Conservation (phyloP, 2,113 vertebrate species). For the Mirza zaza region DNA sequence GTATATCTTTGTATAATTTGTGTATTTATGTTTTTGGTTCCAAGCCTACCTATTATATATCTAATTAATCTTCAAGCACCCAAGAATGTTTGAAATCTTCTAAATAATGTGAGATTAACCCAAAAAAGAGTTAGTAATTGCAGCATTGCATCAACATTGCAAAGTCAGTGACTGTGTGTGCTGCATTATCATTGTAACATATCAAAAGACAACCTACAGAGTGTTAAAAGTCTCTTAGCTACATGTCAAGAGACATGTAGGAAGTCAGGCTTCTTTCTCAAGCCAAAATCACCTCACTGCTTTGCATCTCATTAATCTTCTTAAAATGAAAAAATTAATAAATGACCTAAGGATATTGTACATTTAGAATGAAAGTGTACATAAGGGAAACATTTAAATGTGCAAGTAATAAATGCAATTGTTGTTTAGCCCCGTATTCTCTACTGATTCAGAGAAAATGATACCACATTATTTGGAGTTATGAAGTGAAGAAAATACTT, state of each 20-base stretch:
- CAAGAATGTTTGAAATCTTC: neutral
- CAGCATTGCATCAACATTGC: neutral
- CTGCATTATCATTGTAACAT: accelerated
- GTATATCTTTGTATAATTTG: neutral
- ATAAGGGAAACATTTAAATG: neutral
- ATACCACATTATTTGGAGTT: neutral
- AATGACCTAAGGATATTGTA: neutral
- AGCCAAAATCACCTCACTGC: neutral
- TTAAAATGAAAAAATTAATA: neutral
- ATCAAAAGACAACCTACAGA: neutral
- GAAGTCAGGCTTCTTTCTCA: neutral
- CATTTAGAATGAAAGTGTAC: neutral
- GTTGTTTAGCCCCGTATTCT: neutral
- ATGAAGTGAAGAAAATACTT: neutral
- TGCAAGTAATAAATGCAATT: neutral
- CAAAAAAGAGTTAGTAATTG: neutral
- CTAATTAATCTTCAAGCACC: neutral
- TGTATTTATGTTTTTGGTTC: neutral
- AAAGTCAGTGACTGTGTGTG: neutral
- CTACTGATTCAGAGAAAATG: neutral
- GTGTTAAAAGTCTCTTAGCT: neutral
- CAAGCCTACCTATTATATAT: neutral
- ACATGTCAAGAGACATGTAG: neutral
- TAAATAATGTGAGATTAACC: neutral
- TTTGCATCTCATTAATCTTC: neutral